phyloP scores from a whole-genome alignment of 1,140 invertebrate genomes.

The Atta cephalotes region DNA sequence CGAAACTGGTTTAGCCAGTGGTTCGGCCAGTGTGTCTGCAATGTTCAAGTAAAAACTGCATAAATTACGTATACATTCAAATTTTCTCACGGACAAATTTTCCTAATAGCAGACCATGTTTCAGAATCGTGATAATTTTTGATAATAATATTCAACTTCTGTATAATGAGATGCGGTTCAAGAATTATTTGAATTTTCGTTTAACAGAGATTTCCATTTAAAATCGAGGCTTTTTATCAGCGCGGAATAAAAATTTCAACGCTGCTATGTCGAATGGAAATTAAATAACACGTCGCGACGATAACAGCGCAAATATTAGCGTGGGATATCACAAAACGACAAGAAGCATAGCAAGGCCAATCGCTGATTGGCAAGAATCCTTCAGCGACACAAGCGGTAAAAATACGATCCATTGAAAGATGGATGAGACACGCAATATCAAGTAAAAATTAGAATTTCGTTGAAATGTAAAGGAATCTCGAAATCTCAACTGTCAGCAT shows the following conservation, averaged over 20 bases:
- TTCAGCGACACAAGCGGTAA: neutral
- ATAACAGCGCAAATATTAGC: slow-evolving; percentile 42
- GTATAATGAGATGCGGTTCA: slow-evolving; percentile 43
- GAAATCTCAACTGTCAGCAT: slow-evolving; percentile 6
- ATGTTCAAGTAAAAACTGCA: slow-evolving; percentile 26
- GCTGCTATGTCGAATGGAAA: slow-evolving; percentile 34
- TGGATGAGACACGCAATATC: neutral
- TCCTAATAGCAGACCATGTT: neutral
- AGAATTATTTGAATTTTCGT: slow-evolving; percentile 57
- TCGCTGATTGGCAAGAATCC: slow-evolving; percentile 26
- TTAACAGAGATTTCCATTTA: slow-evolving; percentile 52
- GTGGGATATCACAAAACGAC: slow-evolving; percentile 3
- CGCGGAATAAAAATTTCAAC: slow-evolving; percentile 38
- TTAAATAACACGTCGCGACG: slow-evolving; percentile 43
- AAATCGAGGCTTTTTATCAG: slow-evolving; percentile 50
- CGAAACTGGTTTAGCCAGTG: neutral
- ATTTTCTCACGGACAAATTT: slow-evolving; percentile 18
- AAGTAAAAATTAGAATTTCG: slow-evolving; percentile 24
- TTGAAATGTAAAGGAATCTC: neutral
- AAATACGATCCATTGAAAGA: slow-evolving; percentile 25
- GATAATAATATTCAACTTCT: slow-evolving; percentile 43
- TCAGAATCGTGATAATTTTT: slow-evolving; percentile 42
- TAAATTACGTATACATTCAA: slow-evolving; percentile 21
- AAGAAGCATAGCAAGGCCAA: slow-evolving; percentile 1
- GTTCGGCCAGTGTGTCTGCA: neutral